Conservation (phyloP, 53 echinoderm and acorn worm species). For the Crossaster papposus region DNA sequence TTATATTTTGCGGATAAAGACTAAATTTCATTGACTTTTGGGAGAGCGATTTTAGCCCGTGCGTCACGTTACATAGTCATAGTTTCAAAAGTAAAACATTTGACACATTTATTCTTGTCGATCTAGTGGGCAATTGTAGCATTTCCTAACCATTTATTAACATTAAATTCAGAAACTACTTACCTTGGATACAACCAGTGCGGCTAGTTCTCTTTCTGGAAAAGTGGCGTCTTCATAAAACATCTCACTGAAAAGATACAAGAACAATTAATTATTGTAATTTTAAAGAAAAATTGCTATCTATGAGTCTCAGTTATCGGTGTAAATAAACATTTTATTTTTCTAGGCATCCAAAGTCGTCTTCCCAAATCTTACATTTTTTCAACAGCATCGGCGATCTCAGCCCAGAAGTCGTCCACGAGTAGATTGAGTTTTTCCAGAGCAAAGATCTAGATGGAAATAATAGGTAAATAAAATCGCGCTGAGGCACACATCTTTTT, state of each 20-base stretch:
- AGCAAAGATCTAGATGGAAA: constrained; percentile 78
- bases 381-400: constrained; percentile 91
- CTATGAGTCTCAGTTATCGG: no score
- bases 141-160: background rate
- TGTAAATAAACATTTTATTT: background rate
- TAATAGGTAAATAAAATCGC: background rate
- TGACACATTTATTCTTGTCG: background rate
- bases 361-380: constrained; percentile 76
- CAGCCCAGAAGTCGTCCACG: constrained; percentile 98
- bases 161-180: background rate
- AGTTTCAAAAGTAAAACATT: no score
- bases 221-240: constrained; percentile 92
- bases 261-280: background rate
- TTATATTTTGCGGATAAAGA: no score
- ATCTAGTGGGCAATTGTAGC: background rate
- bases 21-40: no score
- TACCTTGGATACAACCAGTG: constrained; percentile 94
- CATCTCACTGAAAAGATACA: constrained; percentile 75
- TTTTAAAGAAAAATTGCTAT: background rate
- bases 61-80: no score
- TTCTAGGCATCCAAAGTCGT: no score
- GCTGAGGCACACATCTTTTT: background rate
- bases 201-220: constrained; percentile 81
- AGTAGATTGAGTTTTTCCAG: constrained; percentile 87
- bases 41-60: no score